A percentile compares a stretch with the other conserved stretches of the same genome.
Evolutionary conservation across 2,797 vertebrate genomes (phyloP).

Genomic region (Sphenopsis melanotis): DNA sequence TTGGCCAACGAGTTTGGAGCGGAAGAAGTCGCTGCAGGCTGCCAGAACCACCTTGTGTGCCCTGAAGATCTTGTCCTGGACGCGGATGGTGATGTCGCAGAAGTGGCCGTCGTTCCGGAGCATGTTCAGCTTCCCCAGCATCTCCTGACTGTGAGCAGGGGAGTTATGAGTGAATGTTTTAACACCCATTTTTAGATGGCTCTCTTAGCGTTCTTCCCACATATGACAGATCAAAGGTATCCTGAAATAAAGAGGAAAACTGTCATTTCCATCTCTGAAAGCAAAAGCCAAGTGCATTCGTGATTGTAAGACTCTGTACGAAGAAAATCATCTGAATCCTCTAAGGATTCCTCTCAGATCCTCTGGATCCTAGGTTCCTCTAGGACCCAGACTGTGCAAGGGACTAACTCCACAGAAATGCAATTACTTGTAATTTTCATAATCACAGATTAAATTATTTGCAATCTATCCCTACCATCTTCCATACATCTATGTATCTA

Average conservation of each 20-base stretch:
- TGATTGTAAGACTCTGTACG: fast-evolving
- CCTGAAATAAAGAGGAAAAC: slow-evolving; percentile 67
- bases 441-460: neutral
- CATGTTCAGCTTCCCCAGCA: slow-evolving; percentile 91
- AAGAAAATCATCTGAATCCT: neutral
- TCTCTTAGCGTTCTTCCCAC: slow-evolving; percentile 64
- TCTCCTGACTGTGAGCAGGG: slow-evolving; percentile 91
- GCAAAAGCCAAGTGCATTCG: neutral
- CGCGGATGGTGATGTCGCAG: slow-evolving; percentile 96
- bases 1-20: slow-evolving; percentile 90
- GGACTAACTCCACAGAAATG: neutral
- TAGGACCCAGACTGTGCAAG: neutral
- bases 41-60: slow-evolving; percentile 99
- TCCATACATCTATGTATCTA: neutral
- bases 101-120: slow-evolving; percentile 90
- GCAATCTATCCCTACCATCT: neutral
- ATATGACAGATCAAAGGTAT: slow-evolving; percentile 60
- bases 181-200: slow-evolving; percentile 79
- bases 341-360: neutral
- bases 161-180: slow-evolving; percentile 89
- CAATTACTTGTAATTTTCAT: neutral
- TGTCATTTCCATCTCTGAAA: neutral
- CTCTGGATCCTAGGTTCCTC: neutral
- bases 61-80: slow-evolving; percentile 96
- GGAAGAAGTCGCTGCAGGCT: slow-evolving; percentile 97